Percentiles rank a stretch among this genome's conserved stretches.
Evolutionary conservation across 2,113 vertebrate genomes (phyloP).

Genomic region (Lasiurus borealis): DNA sequence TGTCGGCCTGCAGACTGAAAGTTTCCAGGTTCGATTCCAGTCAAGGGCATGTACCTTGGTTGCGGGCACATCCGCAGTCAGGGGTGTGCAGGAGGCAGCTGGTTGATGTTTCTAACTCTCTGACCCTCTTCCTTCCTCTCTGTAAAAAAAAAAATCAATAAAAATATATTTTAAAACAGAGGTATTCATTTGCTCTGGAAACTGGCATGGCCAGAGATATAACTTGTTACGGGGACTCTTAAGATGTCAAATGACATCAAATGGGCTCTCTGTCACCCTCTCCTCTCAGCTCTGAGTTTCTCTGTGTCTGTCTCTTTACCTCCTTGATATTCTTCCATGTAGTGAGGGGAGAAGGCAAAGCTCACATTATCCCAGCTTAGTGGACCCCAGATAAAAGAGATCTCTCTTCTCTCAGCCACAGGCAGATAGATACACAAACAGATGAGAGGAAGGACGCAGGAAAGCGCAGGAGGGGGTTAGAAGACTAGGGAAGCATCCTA

Average conservation of each 20-base stretch:
- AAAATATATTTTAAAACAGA: neutral
- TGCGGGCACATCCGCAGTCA: no score
- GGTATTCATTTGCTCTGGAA: conserved; percentile 34
- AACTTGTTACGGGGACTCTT: neutral
- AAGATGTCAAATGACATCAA: neutral
- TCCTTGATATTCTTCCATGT: neutral
- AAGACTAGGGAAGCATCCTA: neutral
- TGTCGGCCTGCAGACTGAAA: no score
- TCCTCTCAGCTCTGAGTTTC: neutral
- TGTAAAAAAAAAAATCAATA: no score
- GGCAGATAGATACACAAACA: neutral
- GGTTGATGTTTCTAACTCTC: no score
- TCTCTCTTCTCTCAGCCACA: neutral
- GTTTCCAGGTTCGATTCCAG: no score
- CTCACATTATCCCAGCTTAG: neutral
- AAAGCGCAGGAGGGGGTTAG: neutral
- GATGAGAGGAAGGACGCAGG: neutral
- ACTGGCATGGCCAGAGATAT: neutral
- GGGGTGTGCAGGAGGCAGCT: no score
- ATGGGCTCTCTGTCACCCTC: neutral
- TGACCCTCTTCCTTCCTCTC: no score
- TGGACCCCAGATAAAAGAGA: neutral
- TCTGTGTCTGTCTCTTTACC: conserved; percentile 2
- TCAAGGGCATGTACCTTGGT: no score
- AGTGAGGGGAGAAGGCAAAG: neutral